Conservation (phyloP, 2,113 vertebrate species). For the Xiphias gladius region DNA sequence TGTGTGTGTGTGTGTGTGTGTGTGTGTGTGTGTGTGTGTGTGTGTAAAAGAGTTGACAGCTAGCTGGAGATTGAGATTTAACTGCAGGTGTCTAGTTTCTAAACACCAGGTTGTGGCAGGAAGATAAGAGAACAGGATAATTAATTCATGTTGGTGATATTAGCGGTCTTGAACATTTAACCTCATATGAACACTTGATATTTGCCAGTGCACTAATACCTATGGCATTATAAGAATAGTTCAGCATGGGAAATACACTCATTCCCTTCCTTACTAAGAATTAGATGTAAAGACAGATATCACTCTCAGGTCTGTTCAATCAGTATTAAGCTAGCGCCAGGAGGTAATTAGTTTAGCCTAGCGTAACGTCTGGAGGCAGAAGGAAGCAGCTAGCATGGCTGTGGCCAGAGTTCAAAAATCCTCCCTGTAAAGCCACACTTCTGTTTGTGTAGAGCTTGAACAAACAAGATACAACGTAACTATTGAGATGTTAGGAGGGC, state of each 20-base stretch:
- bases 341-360: background rate
- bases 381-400: background rate
- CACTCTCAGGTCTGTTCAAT: background rate
- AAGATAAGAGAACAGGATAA: conserved; percentile 64
- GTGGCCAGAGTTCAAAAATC: background rate
- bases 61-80: conserved; percentile 47
- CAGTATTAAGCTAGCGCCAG: background rate
- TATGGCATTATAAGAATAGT: background rate
- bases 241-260: background rate
- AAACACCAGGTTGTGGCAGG: conserved; percentile 22
- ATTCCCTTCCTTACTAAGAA: too few species aligned
- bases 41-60: conserved; percentile 2
- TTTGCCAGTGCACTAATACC: background rate
- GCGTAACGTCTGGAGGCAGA: background rate
- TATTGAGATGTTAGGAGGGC: too few species aligned
- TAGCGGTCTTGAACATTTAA: background rate
- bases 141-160: conserved; percentile 32
- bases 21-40: background rate
- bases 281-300: too few species aligned
- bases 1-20: background rate
- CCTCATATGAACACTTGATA: background rate
- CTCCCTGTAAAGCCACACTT: too few species aligned
- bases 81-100: conserved; percentile 32
- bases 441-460: too few species aligned
- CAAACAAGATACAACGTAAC: too few species aligned